Evolutionary conservation across 2,888 invertebrate species (phyloP), one percentile per base, ranked within the genome.

Genomic region (Barypeithes pellucidus): DNA sequence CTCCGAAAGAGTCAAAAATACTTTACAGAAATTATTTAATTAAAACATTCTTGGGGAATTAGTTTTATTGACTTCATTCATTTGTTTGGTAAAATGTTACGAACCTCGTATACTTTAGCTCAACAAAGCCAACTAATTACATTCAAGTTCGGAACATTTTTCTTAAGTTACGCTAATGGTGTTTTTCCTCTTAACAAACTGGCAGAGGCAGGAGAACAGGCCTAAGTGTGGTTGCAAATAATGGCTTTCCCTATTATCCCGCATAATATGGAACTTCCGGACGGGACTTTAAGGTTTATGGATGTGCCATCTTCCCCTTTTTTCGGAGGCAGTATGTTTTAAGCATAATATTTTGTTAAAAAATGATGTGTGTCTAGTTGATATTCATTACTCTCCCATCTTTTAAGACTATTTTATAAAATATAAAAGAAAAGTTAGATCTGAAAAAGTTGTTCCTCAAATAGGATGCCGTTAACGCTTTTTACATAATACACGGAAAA

Each of bases 191-290:
- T 12, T 50, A n/a, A 12, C 9, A 50, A 50, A 22, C 50, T 4
- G 22, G 50, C 50, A 43, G n/a, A 67, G 20, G 14, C 29, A 39
- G 18, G 14, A 22, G 47, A 39, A 57, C 59, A 60, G 29, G 60
- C 60, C 67, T 50, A 57, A 67, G 60, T 29, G 67, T 60, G 60
- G 67, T 43, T 47, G 47, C 47, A 60, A 67, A 59, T 67, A 67
- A 67, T 60, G 67, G 59, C 20, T 60, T 60, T 47, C 57, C 14
- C 47, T 59, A 67, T 67, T 60, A 67, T 60, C 59, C 22, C 59
- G 50, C 20, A 59, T 59, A 60, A 60, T 60, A 60, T 39, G 60
- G 60, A 60, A 60, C 41, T 60, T 60, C 60, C 60, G 60, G 60
- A 8, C 20, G 60, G 41, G 33, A 47, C 57, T 57, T 59, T 47